Percentiles rank a stretch among this genome's conserved stretches.
phyloP scores from a whole-genome alignment of 2,113 vertebrate species.

The Amphiprion ocellaris region DNA sequence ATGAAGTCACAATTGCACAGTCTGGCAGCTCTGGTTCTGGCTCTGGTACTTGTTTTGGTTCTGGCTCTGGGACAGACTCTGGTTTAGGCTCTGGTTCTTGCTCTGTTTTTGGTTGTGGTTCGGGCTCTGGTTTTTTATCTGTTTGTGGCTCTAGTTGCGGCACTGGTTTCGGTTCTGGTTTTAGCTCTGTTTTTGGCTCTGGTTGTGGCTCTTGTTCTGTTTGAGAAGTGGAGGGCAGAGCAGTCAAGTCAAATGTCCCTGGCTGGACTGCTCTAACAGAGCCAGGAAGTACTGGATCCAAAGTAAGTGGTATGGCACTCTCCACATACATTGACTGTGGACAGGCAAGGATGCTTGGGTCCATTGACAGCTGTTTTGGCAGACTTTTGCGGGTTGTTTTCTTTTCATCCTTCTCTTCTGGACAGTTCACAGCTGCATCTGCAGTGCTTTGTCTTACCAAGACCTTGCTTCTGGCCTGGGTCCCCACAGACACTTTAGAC shows the following conservation, averaged over 20 bases:
- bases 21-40: slow-evolving; percentile 14
- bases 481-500: slow-evolving; percentile 83
- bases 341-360: slow-evolving; percentile 80
- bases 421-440: slow-evolving; percentile 85
- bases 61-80: too few relatives aligned
- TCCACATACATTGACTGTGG: slow-evolving; percentile 81
- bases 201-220: slow-evolving; percentile 15
- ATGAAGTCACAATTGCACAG: slow-evolving; percentile 26
- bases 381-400: slow-evolving; percentile 66
- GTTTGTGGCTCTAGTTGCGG: too few relatives aligned
- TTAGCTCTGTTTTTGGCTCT: too few relatives aligned
- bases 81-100: slow-evolving; percentile 3
- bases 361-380: slow-evolving; percentile 82
- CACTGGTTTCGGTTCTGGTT: too few relatives aligned
- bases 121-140: background rate
- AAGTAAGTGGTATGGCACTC: slow-evolving; percentile 80
- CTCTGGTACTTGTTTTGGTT: too few relatives aligned
- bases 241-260: slow-evolving; percentile 41
- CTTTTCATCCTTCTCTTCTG: slow-evolving; percentile 77
- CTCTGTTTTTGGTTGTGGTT: too few relatives aligned
- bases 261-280: slow-evolving; percentile 46
- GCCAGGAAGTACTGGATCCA: slow-evolving; percentile 74
- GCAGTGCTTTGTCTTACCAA: slow-evolving; percentile 85
- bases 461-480: slow-evolving; percentile 82
- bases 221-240: slow-evolving; percentile 11